Percentiles rank a stretch among this genome's conserved stretches.
phyloP scores from a whole-genome alignment of 2,113 vertebrate genomes.

The Tragelaphus strepsiceros region DNA sequence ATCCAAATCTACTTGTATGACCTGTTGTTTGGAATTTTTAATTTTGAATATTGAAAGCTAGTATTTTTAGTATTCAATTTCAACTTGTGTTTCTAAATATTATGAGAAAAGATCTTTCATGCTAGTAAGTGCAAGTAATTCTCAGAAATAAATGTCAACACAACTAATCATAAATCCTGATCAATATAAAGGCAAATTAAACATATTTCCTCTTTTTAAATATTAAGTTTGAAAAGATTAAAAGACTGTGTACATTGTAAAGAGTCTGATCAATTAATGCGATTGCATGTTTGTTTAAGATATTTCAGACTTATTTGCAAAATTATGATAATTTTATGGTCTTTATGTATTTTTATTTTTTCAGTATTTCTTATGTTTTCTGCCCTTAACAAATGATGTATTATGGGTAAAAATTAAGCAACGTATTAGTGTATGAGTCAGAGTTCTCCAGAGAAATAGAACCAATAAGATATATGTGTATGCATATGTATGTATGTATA shows the following conservation, averaged over 20 bases:
- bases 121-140: not conserved
- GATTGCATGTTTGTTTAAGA: not conserved
- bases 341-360: slow-evolving; percentile 9
- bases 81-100: slow-evolving; percentile 34
- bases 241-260: not conserved
- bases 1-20: not conserved
- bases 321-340: not conserved
- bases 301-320: not conserved
- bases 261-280: not conserved
- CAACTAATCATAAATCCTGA: slow-evolving; percentile 14
- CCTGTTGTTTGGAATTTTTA: not conserved
- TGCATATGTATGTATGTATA: not conserved
- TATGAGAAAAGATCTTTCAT: not conserved
- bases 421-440: not conserved
- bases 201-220: not conserved
- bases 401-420: slow-evolving; percentile 7
- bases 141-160: not conserved
- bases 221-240: not conserved
- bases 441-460: slow-evolving; percentile 24
- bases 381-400: not conserved
- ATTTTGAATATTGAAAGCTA: not conserved
- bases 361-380: not conserved
- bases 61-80: slow-evolving; percentile 32
- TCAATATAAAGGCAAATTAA: not conserved
- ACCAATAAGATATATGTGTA: not conserved